Base-by-base conservation (phyloP, 1,140 invertebrate species). In the Rhyzopertha dominica region DNA sequence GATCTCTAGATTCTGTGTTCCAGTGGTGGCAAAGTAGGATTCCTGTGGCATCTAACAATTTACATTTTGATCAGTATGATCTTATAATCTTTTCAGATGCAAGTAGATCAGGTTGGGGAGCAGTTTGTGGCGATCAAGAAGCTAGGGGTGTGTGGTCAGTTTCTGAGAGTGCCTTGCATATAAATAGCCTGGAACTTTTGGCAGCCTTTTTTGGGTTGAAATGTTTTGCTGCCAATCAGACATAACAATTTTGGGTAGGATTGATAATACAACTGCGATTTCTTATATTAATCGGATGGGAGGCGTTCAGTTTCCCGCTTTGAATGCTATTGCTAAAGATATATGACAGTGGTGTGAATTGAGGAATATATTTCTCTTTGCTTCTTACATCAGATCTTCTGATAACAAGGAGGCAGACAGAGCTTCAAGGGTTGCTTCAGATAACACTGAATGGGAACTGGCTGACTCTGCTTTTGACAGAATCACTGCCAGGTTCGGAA, bases 221-320 rank as follows among this genome's bases (percentile, higher is more conserved):
- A 44, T 46, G 31, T 14, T 59, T 57, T 40, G 54, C 54, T 1
- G 24, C 10, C 25, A 29, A 5, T 3, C 1, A 22, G 29, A 26
- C 24, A n/a, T 7, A 17, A 24, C 29, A 5, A 40, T 54, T 8
- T 24, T 54, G 16, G 23, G 42, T 14, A 14, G 52, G 19, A 23
- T 47, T 13, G 44, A 54, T 37, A 51, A 54, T 41, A 51, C 47
- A 2, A 59, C 57, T 41, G 67, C 70, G 62, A 70, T 72, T 63
- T 64, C 66, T 64, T 68, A 54, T 35, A 50, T 59, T 12, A 59
- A 57, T 36, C 22, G 26, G 9, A 54, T 52, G 49, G 49, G 45
- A 1, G 47, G 51, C 14, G 31, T 47, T 7, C 30, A 43, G 40
- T 54, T 47, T 37, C 38, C 23, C 1, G 43, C 59, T 25, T 36